Base-by-base conservation (phyloP, 2,888 invertebrate genomes). In the Phalera bucephala region DNA sequence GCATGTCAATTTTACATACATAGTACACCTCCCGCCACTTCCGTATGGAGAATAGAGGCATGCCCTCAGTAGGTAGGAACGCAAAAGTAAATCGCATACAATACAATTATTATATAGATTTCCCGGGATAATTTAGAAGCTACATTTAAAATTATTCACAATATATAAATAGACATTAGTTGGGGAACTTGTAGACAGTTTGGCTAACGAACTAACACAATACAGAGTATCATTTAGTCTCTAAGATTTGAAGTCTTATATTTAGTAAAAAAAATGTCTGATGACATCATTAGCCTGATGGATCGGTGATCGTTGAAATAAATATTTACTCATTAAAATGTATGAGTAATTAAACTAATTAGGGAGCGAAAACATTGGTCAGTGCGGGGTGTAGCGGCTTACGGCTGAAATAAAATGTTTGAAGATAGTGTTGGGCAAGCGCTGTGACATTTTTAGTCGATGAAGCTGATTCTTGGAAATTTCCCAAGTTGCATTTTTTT, bases 341-440 rank as follows among this genome's bases (percentile, higher is more conserved):
- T 1, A 27, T 57, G 54, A 53, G 54, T 57, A 53, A 41, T 9
- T 26, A 26, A 15, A 25, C 50, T 53, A 58, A 49, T 52, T 49
- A 37, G 40, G 31, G 35, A 47, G 31, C 34, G 36, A 43, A 47
- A 44, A 17, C 17, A 45, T 39, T 38, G 23, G 31, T 30, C 31
- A 37, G 27, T 26, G 39, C 7, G 31, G 36, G 20, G 32, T 23
- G 9, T 29, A 27, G 36, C 13, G 17, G 31, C 23, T 23, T 44
- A 33, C 20, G 36, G 50, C 39, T 40, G 31, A 45, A 36, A 48
- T 45, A 52, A 60, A 50, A 52, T 45, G 49, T 43, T 57, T 44
- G 46, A 37, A 33, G 27, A 31, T 19, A 37, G 60, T 41, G 60
- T 33, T 38, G 51, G n/a, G 22, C 20, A 0, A 1, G 3, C n/a